These are phyloP conservation scores for Sclerurus mexicanus DNA, from an alignment of 2,113 vertebrate species.

Conservation along the genomic window DNA sequence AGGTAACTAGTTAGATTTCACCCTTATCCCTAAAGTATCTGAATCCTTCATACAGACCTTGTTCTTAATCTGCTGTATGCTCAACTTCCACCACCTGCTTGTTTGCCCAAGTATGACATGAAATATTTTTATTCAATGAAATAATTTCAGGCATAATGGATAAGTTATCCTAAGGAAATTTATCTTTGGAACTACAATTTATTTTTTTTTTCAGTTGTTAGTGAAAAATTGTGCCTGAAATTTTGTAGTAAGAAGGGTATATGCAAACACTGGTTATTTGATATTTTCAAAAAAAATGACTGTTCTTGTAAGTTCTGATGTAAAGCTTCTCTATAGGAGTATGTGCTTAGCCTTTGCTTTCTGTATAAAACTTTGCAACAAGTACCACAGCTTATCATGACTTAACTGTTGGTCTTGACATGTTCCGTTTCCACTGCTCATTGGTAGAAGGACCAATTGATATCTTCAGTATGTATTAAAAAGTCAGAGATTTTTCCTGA, in stretches of 20 bases:
- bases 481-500: background rate
- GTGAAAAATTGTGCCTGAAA: background rate
- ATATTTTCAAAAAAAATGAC: background rate
- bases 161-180: background rate
- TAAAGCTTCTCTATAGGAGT: background rate
- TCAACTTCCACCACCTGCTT: background rate
- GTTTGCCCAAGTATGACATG: background rate
- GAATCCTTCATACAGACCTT: background rate
- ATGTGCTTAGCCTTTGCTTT: background rate
- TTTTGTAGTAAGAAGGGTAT: background rate
- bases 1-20: background rate
- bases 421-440: background rate
- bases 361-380: background rate
- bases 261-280: background rate
- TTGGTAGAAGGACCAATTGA: background rate
- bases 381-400: background rate
- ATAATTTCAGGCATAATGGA: background rate
- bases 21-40: background rate
- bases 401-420: background rate
- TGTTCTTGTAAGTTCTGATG: background rate
- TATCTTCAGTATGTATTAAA: slow-evolving; percentile 7
- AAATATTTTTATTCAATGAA: background rate
- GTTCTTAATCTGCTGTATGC: background rate
- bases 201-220: background rate
- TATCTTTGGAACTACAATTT: background rate